phyloP scores from a whole-genome alignment of 2,797 vertebrate species.

The Nyctibius grandis region DNA sequence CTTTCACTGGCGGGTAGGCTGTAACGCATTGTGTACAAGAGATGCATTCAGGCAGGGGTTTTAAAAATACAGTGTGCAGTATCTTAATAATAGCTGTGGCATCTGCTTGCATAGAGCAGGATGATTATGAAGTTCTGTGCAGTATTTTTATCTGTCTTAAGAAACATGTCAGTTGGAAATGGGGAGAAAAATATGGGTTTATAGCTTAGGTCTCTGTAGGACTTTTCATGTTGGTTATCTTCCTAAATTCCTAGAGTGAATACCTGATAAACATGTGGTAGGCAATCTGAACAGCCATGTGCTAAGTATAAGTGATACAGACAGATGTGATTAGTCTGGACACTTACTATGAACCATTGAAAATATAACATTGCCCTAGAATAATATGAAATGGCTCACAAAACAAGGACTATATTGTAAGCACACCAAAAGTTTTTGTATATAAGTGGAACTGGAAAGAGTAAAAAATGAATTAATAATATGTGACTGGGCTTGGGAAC shows the following conservation, averaged over 20 bases:
- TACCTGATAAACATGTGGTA: neutral
- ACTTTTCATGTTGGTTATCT: neutral
- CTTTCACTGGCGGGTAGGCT: neutral
- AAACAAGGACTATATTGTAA: neutral
- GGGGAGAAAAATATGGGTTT: neutral
- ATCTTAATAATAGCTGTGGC: neutral
- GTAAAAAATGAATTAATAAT: neutral
- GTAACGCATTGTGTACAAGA: neutral
- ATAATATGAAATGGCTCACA: neutral
- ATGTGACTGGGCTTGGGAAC: neutral
- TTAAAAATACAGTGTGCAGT: neutral
- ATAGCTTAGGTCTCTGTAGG: neutral
- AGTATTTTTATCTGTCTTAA: neutral
- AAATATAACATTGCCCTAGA: neutral
- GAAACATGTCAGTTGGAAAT: neutral
- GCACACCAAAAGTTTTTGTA: neutral
- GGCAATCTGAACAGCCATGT: neutral
- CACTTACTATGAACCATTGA: neutral
- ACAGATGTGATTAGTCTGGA: neutral
- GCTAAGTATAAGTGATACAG: neutral
- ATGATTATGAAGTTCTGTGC: neutral
- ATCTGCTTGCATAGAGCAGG: neutral
- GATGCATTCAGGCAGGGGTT: neutral
- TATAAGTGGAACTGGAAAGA: neutral
- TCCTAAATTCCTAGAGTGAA: neutral